Evolutionary conservation across 1,140 invertebrate genomes (phyloP), one percentile per base, ranked within the genome.

Genomic region (Ceratosolen fusciceps): DNA sequence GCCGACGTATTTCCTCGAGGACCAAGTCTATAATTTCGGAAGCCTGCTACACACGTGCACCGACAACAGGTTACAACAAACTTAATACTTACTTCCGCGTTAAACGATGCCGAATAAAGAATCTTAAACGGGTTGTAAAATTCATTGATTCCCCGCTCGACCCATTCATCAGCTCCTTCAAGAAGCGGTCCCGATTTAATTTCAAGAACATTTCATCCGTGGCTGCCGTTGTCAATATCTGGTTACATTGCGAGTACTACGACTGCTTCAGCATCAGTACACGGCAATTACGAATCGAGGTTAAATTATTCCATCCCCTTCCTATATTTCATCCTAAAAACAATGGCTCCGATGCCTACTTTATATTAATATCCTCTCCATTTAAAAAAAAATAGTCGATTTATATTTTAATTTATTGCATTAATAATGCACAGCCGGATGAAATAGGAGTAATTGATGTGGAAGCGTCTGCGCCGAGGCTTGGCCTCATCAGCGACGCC

Each of bases 11-110:
- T 85, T 87, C 60, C 26, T 83, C 4, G 84, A 88, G 10, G 79
- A 58, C 10, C 29, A 80, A 19, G 72, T 62, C 2, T 88, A 82
- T 60, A 85, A 88, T 79, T 88, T 89, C 74, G 88, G 88, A 62
- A 82, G 80, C 58, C 70, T 89, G n/a, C 19, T 86, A 12, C 34
- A 84, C 7, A 74, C 80, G 14, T 29, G 29, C 0, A 54, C 84
- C 14, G 78, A 84, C 3, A 81, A 83, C 68, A 85, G 81, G 84
- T 88, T 71, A 31, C n/a, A n/a, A n/a, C 7, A 9, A 19, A 37
- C 43, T 58, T 31, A 29, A 47, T 14, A 2, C 21, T 76, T 7
- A 56, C 39, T 77, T 31, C 26, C 16, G 54, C 60, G n/a, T 26
- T 47, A 16, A 49, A 43, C 5, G 5, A 43, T 43, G 39, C 5